phyloP scores from a whole-genome alignment of 2,888 invertebrate genomes.

The Ommatoiulus sabulosus region DNA sequence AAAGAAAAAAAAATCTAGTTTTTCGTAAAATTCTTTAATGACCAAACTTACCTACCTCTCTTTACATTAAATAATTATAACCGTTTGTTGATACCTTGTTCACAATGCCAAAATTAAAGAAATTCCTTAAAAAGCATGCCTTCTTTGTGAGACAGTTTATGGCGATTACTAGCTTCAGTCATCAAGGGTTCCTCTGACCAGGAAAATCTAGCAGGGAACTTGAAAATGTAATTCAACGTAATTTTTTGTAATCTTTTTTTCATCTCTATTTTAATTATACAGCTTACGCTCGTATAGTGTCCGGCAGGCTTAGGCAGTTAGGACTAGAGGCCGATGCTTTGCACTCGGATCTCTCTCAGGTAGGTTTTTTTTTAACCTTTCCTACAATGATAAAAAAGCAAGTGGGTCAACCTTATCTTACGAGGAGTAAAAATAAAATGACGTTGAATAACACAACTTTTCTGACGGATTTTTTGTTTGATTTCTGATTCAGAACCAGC shows the following conservation, averaged over 20 bases:
- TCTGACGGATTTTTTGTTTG: background rate
- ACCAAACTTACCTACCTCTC: too few species aligned
- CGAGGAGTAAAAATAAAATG: background rate
- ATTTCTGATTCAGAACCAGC: background rate
- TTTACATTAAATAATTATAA: too few species aligned
- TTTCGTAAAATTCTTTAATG: too few species aligned
- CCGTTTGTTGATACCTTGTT: too few species aligned
- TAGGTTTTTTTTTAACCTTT: background rate
- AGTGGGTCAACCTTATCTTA: background rate
- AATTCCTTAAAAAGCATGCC: too few species aligned
- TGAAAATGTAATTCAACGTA: too few species aligned
- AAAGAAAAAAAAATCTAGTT: too few species aligned
- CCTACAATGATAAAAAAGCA: background rate
- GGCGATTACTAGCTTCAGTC: too few species aligned
- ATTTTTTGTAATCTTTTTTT: background rate
- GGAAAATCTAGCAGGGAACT: too few species aligned
- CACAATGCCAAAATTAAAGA: too few species aligned
- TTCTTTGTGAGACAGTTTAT: too few species aligned
- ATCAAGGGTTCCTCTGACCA: too few species aligned
- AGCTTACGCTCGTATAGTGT: background rate
- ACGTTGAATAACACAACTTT: background rate
- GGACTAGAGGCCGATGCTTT: slow-evolving; percentile 53
- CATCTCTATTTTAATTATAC: background rate
- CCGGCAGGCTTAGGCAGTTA: background rate
- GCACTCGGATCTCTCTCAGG: slow-evolving; percentile 55